These are phyloP conservation scores for Agelaius tricolor DNA, from an alignment of 2,113 vertebrate genomes.

Conservation along the genomic window DNA sequence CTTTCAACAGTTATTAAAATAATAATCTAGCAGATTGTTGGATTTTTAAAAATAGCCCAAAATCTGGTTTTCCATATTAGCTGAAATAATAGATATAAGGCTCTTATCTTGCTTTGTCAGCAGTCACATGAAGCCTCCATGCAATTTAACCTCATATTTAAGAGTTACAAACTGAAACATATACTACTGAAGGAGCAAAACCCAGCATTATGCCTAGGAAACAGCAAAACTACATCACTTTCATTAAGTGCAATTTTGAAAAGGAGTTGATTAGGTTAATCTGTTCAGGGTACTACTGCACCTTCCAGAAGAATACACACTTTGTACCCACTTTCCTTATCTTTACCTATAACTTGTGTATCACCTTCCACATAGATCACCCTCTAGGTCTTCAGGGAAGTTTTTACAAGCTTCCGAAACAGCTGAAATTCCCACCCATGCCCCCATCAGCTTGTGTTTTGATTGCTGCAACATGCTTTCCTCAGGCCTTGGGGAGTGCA, in stretches of 20 bases:
- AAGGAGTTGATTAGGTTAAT: neutral
- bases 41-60: neutral
- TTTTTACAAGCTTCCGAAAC: neutral
- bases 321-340: neutral
- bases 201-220: neutral
- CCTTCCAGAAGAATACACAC: neutral
- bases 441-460: neutral
- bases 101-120: neutral
- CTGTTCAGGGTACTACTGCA: neutral
- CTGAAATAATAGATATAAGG: neutral
- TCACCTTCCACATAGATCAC: neutral
- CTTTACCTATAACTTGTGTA: neutral
- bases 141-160: neutral
- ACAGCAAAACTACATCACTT: neutral
- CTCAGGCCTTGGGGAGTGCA: neutral
- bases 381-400: neutral
- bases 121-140: neutral
- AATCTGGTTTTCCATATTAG: neutral
- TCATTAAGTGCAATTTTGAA: neutral
- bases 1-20: neutral
- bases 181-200: neutral
- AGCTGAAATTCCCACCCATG: neutral
- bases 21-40: neutral
- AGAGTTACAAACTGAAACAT: neutral
- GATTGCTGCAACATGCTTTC: neutral